These are phyloP conservation scores for Syrista parreyssii DNA, from an alignment of 2,888 invertebrate species.

Conservation along the genomic window DNA sequence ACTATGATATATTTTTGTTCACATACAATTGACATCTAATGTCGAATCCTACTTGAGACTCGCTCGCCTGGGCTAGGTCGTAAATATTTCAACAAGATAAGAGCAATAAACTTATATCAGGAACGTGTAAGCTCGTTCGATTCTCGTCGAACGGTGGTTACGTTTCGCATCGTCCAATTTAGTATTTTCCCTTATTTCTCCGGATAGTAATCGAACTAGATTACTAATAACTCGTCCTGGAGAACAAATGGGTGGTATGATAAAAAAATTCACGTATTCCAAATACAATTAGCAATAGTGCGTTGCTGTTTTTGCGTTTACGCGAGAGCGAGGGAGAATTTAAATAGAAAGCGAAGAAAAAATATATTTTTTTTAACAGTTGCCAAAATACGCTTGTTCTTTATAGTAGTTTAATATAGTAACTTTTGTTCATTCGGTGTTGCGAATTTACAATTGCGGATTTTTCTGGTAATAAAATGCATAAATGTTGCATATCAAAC, in stretches of 20 bases:
- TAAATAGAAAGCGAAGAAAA: not conserved
- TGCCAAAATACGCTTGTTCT: not conserved
- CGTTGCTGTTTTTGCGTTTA: not conserved
- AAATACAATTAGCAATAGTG: not conserved
- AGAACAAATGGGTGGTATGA: not conserved
- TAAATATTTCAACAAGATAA: not conserved
- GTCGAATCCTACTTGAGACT: not conserved
- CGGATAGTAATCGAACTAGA: not conserved
- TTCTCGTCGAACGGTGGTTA: not conserved
- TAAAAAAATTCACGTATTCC: not conserved
- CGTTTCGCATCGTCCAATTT: not conserved
- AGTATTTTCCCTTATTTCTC: not conserved
- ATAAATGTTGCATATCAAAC: not conserved
- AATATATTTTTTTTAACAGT: not conserved
- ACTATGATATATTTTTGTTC: not conserved
- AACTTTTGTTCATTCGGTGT: not conserved
- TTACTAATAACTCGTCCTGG: not conserved
- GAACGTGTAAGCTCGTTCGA: not conserved
- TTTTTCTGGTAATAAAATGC: not conserved
- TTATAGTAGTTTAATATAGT: not conserved
- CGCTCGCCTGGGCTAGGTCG: not conserved
- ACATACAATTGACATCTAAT: not conserved
- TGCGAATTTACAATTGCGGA: not conserved
- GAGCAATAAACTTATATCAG: not conserved
- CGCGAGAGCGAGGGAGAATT: not conserved